These are phyloP conservation scores for Triplophysa tibetana DNA, from an alignment of 2,113 vertebrate species.

Conservation along the genomic window DNA sequence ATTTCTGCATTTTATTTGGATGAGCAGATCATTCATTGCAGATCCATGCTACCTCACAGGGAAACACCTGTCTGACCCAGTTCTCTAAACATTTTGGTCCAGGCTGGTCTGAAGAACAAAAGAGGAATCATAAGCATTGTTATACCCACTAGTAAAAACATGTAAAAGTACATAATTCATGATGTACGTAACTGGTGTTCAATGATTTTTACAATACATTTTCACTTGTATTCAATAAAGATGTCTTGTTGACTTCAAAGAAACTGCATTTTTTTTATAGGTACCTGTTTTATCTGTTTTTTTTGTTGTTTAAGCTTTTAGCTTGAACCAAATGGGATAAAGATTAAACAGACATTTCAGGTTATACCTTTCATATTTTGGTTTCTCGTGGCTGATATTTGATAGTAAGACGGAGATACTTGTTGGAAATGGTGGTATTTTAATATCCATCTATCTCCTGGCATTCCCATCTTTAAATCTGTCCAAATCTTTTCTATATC, in stretches of 20 bases:
- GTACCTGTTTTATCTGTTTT: not conserved
- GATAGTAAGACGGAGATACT: constrained; percentile 18
- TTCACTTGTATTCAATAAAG: not conserved
- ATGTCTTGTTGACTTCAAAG: not conserved
- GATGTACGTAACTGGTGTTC: not conserved
- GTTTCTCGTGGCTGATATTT: constrained; percentile 22
- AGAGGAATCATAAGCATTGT: not conserved
- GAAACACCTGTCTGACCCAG: not conserved
- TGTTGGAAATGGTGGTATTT: constrained; percentile 10
- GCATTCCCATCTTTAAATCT: not conserved
- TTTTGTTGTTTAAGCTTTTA: not conserved
- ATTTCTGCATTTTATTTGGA: not conserved
- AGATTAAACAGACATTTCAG: not conserved
- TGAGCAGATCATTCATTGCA: not conserved
- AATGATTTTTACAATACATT: not conserved
- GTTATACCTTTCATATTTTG: not conserved
- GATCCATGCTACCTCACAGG: not conserved
- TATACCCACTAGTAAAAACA: not conserved
- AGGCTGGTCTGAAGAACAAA: not conserved
- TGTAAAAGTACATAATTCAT: not conserved
- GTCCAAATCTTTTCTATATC: constrained; percentile 40
- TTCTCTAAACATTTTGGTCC: not conserved
- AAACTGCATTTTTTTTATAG: not conserved
- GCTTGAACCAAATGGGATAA: not conserved
- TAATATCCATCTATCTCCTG: constrained; percentile 9